Conservation (phyloP, 1,140 invertebrate species). For the Ceratoteleas bidentatus region DNA sequence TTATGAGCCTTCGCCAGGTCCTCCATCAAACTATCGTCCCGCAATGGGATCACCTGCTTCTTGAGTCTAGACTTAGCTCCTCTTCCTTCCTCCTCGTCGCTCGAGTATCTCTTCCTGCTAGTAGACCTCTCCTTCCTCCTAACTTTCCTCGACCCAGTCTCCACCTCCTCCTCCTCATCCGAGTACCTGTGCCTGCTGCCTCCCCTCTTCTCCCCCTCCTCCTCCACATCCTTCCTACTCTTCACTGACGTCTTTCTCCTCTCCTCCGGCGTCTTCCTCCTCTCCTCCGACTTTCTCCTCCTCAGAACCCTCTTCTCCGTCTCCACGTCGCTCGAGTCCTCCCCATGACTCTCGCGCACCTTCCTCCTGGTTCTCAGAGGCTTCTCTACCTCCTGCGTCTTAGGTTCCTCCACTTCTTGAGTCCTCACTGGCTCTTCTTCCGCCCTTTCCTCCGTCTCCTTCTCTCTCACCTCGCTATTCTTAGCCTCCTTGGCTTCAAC, state of each 20-base stretch:
- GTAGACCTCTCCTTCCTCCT: slow-evolving; percentile 58
- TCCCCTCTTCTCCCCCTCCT: slow-evolving; percentile 47
- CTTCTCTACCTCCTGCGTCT: slow-evolving; percentile 26
- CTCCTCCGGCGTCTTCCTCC: slow-evolving; percentile 15
- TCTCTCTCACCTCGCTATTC: slow-evolving; percentile 41
- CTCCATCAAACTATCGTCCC: slow-evolving; percentile 73
- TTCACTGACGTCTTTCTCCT: slow-evolving; percentile 30
- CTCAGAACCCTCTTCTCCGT: slow-evolving; percentile 46
- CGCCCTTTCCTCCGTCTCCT: slow-evolving; percentile 11
- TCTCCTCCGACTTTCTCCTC: slow-evolving; percentile 69
- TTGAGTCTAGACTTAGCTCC: slow-evolving; percentile 36
- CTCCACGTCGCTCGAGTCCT: slow-evolving; percentile 72
- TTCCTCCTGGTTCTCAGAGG: slow-evolving; percentile 29
- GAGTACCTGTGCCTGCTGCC: slow-evolving; percentile 48
- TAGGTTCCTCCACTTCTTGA: slow-evolving; percentile 48
- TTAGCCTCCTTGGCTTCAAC: slow-evolving; percentile 19
- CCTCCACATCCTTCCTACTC: slow-evolving; percentile 27
- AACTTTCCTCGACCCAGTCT: slow-evolving; percentile 22
- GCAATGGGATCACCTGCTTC: slow-evolving; percentile 78
- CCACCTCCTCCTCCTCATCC: slow-evolving; percentile 59
- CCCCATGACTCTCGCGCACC: slow-evolving; percentile 61
- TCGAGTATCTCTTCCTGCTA: slow-evolving; percentile 56
- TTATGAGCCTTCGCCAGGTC: slow-evolving; percentile 75
- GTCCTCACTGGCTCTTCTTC: slow-evolving; percentile 30
- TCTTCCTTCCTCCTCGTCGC: slow-evolving; percentile 62